Percentiles rank a stretch among this genome's conserved stretches.
These are phyloP conservation scores for Lemur catta DNA, from an alignment of 2,797 vertebrate species.

Conservation along the genomic window DNA sequence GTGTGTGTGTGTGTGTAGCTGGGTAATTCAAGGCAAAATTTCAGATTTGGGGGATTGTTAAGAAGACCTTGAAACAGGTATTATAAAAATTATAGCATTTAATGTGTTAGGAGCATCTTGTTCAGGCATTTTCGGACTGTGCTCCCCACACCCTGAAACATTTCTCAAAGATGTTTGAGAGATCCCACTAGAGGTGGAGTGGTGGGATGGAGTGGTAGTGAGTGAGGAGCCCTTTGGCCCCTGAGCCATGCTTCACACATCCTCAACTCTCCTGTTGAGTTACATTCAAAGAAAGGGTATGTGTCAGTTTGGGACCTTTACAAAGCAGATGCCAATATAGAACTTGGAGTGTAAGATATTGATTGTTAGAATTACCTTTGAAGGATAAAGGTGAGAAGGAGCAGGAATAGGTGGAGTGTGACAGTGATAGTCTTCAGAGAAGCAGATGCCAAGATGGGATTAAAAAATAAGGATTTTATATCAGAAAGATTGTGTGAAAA, in stretches of 20 bases:
- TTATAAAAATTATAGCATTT: background rate
- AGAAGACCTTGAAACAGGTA: background rate
- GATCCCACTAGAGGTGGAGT: background rate
- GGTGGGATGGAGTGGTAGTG: too few relatives aligned
- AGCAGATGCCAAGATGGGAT: background rate
- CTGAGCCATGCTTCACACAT: background rate
- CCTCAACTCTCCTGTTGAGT: background rate
- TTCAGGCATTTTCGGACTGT: background rate
- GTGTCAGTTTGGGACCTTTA: background rate
- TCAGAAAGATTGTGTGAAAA: background rate
- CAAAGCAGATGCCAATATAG: background rate
- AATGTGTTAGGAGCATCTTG: background rate
- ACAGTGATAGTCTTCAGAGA: background rate
- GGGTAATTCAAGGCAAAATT: background rate
- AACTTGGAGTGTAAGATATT: background rate
- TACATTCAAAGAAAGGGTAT: background rate
- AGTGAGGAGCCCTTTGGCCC: background rate
- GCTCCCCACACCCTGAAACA: background rate
- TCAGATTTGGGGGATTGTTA: background rate
- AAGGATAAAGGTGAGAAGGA: background rate
- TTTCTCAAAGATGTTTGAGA: background rate
- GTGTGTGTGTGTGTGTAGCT: too few relatives aligned
- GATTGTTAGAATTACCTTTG: background rate
- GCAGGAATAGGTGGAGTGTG: background rate
- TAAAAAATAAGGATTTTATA: background rate